A percentile compares a stretch with the other conserved stretches of the same genome.
Evolutionary conservation across 2,888 invertebrate genomes (phyloP).

Genomic region (Uloborus plumipes): DNA sequence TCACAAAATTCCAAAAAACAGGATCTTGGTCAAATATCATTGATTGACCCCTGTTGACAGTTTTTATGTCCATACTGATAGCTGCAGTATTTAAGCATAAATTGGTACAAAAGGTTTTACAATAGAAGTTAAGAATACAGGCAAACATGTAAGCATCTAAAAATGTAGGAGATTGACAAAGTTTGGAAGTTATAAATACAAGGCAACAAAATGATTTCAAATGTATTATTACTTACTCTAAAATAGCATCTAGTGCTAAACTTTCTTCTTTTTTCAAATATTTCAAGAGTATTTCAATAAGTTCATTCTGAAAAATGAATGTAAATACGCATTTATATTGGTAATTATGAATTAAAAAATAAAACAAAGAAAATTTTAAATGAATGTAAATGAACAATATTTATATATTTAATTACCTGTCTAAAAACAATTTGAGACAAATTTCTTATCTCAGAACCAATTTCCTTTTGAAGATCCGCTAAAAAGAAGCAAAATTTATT

Average conservation of each 20-base stretch:
- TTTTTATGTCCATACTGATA: too few relatives aligned
- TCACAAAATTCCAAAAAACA: too few relatives aligned
- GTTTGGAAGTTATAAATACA: too few relatives aligned
- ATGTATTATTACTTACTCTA: slow-evolving; percentile 64
- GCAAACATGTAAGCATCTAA: too few relatives aligned
- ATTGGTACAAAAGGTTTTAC: neutral
- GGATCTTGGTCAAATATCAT: too few relatives aligned
- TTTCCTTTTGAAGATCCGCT: slow-evolving; percentile 80
- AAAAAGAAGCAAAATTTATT: slow-evolving; percentile 63
- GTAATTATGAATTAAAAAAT: neutral
- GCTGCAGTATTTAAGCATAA: too few relatives aligned
- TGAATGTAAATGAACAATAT: neutral
- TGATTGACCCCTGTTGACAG: too few relatives aligned
- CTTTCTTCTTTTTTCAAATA: slow-evolving; percentile 56
- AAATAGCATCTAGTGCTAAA: slow-evolving; percentile 64
- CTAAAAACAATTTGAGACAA: slow-evolving; percentile 86
- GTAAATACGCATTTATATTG: neutral
- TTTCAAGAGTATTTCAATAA: slow-evolving; percentile 74
- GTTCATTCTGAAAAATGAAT: slow-evolving; percentile 77
- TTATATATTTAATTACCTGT: slow-evolving; percentile 68
- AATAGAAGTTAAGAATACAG: neutral
- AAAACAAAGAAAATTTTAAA: neutral
- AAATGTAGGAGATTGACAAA: too few relatives aligned
- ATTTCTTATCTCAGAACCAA: slow-evolving; percentile 81
- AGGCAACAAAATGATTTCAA: slow-evolving; percentile 1